phyloP scores from a whole-genome alignment of 2,888 invertebrate genomes.

The Chalcosyrphus nemorum region DNA sequence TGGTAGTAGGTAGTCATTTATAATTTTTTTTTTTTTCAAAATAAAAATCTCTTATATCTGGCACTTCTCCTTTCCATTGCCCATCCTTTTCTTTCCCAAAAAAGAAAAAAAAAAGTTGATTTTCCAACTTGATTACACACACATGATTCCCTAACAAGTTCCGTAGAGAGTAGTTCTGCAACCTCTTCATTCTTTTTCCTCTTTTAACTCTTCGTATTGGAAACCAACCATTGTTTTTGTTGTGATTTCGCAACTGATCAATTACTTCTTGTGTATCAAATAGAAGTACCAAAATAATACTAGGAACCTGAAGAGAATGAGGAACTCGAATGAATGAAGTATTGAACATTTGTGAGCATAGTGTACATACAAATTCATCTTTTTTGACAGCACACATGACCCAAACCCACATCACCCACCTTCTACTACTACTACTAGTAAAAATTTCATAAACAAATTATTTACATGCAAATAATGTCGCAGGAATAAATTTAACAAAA shows the following conservation, averaged over 20 bases:
- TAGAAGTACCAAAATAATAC: neutral
- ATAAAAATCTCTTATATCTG: neutral
- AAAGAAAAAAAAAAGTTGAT: neutral
- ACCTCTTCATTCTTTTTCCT: conserved; percentile 5
- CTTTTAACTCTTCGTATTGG: conserved; percentile 1
- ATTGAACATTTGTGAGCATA: neutral
- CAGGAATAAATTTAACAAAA: conserved; percentile 11
- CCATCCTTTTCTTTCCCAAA: conserved; percentile 11
- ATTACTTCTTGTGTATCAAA: neutral
- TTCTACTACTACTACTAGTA: neutral
- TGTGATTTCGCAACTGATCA: conserved; percentile 6
- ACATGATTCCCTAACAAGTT: neutral
- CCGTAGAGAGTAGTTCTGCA: neutral
- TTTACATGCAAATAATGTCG: conserved; percentile 36
- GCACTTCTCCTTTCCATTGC: conserved; percentile 13
- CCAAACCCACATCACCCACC: neutral
- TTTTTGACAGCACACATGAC: conserved; percentile 5
- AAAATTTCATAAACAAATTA: conserved; percentile 39
- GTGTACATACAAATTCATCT: neutral
- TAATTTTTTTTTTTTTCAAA: no score
- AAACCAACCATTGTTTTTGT: neutral
- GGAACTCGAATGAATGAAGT: no score
- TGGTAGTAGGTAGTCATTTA: no score
- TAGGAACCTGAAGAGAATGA: no score
- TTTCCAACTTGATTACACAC: conserved; percentile 33